phyloP scores from a whole-genome alignment of 2,888 invertebrate genomes.

The Gandaritis pyraliata region DNA sequence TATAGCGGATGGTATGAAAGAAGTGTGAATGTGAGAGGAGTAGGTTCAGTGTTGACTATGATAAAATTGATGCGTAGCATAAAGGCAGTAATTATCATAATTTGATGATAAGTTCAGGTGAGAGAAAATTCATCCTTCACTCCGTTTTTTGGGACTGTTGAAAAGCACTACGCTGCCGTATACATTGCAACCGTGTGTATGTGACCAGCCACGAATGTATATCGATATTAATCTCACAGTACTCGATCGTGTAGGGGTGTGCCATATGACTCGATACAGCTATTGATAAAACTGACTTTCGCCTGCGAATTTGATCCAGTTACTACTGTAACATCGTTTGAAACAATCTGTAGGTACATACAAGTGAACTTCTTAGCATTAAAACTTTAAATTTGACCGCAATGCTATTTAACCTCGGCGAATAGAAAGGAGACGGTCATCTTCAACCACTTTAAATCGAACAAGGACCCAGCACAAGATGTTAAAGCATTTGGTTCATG shows the following conservation, averaged over 20 bases:
- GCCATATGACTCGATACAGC: slow-evolving; percentile 2
- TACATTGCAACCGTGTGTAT: neutral
- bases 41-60: too few relatives aligned
- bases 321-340: too few relatives aligned
- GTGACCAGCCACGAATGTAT: neutral
- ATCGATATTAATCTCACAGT: neutral
- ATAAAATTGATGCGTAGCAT: too few relatives aligned
- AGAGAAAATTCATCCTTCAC: too few relatives aligned
- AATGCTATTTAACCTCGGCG: slow-evolving; percentile 38
- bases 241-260: slow-evolving; percentile 4
- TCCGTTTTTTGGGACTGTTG: too few relatives aligned
- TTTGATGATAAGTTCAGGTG: too few relatives aligned
- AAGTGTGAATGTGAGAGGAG: too few relatives aligned
- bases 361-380: slow-evolving; percentile 13
- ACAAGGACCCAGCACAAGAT: slow-evolving; percentile 33
- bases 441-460: slow-evolving; percentile 31
- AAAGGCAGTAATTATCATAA: too few relatives aligned
- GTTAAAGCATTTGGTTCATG: neutral
- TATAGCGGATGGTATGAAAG: too few relatives aligned
- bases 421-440: slow-evolving; percentile 45
- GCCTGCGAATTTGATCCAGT: too few relatives aligned
- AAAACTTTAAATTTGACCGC: slow-evolving; percentile 32
- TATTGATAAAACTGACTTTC: neutral
- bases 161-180: neutral
- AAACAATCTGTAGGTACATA: too few relatives aligned